phyloP scores from a whole-genome alignment of 1,140 invertebrate species.

The Spodoptera litura region DNA sequence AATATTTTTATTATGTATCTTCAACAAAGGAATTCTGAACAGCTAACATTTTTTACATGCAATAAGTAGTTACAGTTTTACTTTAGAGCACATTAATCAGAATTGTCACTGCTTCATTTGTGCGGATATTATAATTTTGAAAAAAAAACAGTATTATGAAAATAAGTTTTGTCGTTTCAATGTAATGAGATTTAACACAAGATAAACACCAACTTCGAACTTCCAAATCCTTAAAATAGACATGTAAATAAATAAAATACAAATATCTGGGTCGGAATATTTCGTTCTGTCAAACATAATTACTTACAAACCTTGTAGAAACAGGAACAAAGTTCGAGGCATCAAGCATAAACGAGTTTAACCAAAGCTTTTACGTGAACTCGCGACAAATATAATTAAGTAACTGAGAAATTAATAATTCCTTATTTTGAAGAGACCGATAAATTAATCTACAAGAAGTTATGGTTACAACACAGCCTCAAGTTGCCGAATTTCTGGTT shows the following conservation, averaged over 20 bases:
- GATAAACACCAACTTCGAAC: too few relatives aligned
- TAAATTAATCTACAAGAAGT: conserved; percentile 42
- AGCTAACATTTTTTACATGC: too few relatives aligned
- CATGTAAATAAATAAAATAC: not conserved
- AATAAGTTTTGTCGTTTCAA: too few relatives aligned
- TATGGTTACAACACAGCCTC: conserved; percentile 13
- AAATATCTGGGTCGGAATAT: conserved; percentile 9
- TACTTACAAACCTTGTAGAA: conserved; percentile 39
- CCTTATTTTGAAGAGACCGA: conserved; percentile 41
- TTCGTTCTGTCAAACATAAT: conserved; percentile 32
- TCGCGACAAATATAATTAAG: conserved; percentile 45
- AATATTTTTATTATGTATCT: too few relatives aligned
- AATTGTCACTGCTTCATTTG: too few relatives aligned
- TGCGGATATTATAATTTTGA: too few relatives aligned
- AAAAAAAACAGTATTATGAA: too few relatives aligned
- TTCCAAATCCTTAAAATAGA: not conserved
- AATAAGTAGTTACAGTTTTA: too few relatives aligned
- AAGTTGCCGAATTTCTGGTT: conserved; percentile 6
- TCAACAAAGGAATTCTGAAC: too few relatives aligned
- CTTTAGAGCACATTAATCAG: too few relatives aligned
- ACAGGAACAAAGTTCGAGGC: conserved; percentile 39
- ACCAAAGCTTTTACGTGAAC: conserved; percentile 23
- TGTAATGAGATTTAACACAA: too few relatives aligned
- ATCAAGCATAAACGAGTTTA: conserved; percentile 37
- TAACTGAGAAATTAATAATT: conserved; percentile 41